phyloP scores from a whole-genome alignment of 2,113 vertebrate genomes.

The Eublepharis macularius region DNA sequence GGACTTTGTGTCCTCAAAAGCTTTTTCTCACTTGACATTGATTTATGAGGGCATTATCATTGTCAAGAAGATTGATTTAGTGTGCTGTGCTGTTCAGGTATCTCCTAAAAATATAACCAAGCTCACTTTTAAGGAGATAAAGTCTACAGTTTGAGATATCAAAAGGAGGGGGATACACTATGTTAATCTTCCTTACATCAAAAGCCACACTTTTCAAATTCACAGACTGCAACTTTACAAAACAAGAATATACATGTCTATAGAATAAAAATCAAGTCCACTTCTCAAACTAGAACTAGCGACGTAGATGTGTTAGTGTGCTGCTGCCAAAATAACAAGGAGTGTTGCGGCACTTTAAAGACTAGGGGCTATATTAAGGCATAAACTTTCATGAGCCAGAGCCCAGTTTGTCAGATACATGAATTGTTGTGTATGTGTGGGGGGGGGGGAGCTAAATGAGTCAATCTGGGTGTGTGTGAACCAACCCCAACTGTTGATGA shows the following conservation, averaged over 20 bases:
- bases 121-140: neutral
- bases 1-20: neutral
- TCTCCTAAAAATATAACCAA: neutral
- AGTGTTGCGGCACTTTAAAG: too few relatives aligned
- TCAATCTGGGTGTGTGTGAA: too few relatives aligned
- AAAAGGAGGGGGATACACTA: fast-evolving
- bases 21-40: neutral
- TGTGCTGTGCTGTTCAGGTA: fast-evolving
- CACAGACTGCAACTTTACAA: neutral
- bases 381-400: too few relatives aligned
- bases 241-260: neutral
- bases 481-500: too few relatives aligned
- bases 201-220: neutral
- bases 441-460: too few relatives aligned
- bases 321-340: too few relatives aligned
- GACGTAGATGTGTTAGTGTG: too few relatives aligned
- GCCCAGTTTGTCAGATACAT: too few relatives aligned
- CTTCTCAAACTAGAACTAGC: too few relatives aligned
- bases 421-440: too few relatives aligned
- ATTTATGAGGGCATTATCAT: neutral
- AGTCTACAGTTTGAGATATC: neutral
- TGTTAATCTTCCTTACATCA: conserved; percentile 15
- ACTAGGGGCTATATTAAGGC: too few relatives aligned
- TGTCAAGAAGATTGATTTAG: neutral
- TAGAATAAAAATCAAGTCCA: too few relatives aligned